phyloP scores from a whole-genome alignment of 2,888 invertebrate genomes.

The Itoplectis maculator region DNA sequence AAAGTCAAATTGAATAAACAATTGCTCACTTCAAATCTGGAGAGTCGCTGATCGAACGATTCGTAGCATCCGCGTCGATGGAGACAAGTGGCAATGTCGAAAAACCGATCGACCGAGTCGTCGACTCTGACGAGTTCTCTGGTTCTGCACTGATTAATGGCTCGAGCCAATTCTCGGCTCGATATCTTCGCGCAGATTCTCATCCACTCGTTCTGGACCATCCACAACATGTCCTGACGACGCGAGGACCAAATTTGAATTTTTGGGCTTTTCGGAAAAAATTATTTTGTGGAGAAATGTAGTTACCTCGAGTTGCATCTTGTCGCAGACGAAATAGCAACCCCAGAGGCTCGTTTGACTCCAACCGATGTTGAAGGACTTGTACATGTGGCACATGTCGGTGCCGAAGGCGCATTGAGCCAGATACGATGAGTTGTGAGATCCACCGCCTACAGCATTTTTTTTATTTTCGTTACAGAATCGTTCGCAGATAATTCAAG shows the following conservation, averaged over 20 bases:
- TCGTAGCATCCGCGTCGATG: conserved; percentile 79
- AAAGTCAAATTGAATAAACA: too few relatives aligned
- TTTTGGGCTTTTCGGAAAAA: conserved; percentile 6
- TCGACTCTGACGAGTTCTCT: conserved; percentile 78
- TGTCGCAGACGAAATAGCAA: conserved; percentile 83
- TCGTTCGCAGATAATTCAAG: neutral
- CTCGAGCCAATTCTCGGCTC: conserved; percentile 81
- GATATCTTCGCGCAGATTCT: conserved; percentile 81
- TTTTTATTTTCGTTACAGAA: neutral
- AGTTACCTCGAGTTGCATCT: conserved; percentile 73
- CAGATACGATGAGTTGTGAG: conserved; percentile 79
- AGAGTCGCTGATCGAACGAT: conserved; percentile 72
- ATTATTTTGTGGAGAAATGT: neutral
- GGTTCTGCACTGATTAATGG: conserved; percentile 80
- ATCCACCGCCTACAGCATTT: conserved; percentile 75
- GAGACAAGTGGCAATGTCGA: conserved; percentile 83
- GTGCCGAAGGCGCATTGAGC: conserved; percentile 75
- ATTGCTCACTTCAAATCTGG: conserved; percentile 69
- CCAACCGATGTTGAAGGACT: conserved; percentile 85
- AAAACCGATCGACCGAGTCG: conserved; percentile 80
- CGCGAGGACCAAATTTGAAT: neutral
- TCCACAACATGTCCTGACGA: conserved; percentile 81
- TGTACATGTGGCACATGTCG: conserved; percentile 83
- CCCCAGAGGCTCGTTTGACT: conserved; percentile 85
- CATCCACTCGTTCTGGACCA: conserved; percentile 84